These are phyloP conservation scores for Actenoides hombroni DNA, from an alignment of 2,113 vertebrate species.

Conservation along the genomic window DNA sequence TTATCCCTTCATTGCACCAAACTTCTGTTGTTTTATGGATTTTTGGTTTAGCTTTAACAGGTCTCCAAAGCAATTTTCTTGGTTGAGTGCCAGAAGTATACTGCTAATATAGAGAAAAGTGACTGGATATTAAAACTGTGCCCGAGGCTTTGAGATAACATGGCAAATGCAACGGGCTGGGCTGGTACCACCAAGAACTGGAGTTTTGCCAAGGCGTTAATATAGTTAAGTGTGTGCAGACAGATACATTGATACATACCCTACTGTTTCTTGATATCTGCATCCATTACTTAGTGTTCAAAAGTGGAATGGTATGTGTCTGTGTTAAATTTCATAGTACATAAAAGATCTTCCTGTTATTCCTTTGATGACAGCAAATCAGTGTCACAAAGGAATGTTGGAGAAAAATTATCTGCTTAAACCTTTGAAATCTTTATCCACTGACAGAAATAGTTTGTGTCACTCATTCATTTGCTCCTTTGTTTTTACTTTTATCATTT, in stretches of 20 bases:
- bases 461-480: not conserved
- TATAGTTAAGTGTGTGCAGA: constrained; percentile 4
- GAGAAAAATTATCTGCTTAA: constrained; percentile 1
- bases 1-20: not conserved
- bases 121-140: not conserved
- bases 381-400: not conserved
- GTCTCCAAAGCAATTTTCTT: not conserved
- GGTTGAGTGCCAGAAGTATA: not conserved
- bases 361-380: not conserved
- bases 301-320: not conserved
- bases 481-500: not conserved
- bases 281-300: not conserved
- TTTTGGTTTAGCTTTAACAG: not conserved
- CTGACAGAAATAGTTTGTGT: constrained; percentile 11
- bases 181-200: not conserved
- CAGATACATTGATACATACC: not conserved
- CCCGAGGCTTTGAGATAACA: not conserved
- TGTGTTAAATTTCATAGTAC: not conserved
- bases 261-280: not conserved
- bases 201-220: not conserved
- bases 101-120: not conserved
- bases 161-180: not conserved
- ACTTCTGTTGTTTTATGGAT: not conserved
- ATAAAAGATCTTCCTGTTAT: not conserved
- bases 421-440: constrained; percentile 8